Base-by-base conservation (phyloP, 2,888 invertebrate genomes). In the Dexiosoma caninum region DNA sequence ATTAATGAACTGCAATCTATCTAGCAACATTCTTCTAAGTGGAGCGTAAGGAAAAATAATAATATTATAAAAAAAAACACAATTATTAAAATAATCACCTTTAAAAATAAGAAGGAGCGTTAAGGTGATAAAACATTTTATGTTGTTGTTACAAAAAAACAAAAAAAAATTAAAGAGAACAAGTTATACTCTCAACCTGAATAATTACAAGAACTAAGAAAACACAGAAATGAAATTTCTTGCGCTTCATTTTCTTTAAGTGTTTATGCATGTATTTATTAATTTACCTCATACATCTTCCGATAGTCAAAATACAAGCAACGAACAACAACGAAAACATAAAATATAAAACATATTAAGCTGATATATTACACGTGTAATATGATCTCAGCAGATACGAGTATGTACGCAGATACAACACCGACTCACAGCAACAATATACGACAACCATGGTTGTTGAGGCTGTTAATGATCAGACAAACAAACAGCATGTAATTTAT, bases 191-290 rank as follows among this genome's bases (percentile, higher is more conserved):
- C 46, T 49, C 49, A 51, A 44, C 14, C 37, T 16, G 49, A 59
- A 42, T 23, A 51, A 59, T 49, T 59, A 75, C 69, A 30, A 77
- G 53, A 46, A 40, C 32, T 16, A 27, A 35, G 14, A 44, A 23
- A 51, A 55, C 21, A 30, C 10, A 53, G 21, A 49, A 57, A 44
- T 23, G 30, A 49, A 72, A 59, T 55, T 32, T 4, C 19, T 21
- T 16, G 21, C n/a, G 37, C 60, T 75, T 35, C 16, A 16, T 16
- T 55, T 35, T 30, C 32, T 59, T 85, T 85, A 86, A 87, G 86
- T 87, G 86, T 85, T 86, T 86, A 86, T 85, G 85, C 85, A 85
- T 87, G 87, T 87, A 86, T 87, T 27, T 87, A 85, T 86, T 86
- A 87, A 87, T 87, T 86, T 83, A 84, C 85, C 81, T 84, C 85